Evolutionary conservation across 2,888 invertebrate species (phyloP).

Genomic region (Cataglyphis albicans): DNA sequence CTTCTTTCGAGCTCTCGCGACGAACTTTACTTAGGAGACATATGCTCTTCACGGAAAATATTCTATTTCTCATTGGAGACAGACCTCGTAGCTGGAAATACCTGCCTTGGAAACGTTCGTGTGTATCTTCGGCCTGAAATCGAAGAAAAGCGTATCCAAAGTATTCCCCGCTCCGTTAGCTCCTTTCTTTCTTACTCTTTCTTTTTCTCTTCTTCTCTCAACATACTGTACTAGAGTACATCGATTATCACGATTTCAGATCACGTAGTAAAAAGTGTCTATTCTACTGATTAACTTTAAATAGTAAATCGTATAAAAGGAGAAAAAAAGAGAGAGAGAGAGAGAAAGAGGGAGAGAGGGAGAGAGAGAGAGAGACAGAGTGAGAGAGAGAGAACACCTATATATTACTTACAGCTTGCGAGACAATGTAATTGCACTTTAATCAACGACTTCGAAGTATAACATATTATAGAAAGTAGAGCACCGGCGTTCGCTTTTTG

Average conservation of each 20-base stretch:
- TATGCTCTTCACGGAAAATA: constrained; percentile 36
- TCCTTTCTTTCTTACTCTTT: neutral
- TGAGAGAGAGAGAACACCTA: constrained; percentile 9
- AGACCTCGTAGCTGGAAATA: constrained; percentile 7
- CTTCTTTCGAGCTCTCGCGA: constrained; percentile 51
- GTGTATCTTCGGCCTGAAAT: constrained; percentile 26
- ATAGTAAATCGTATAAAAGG: constrained; percentile 49
- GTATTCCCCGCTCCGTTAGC: constrained; percentile 22
- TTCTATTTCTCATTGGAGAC: constrained; percentile 29
- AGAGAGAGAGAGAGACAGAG: neutral
- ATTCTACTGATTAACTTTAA: constrained; percentile 51
- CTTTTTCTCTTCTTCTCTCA: constrained; percentile 7
- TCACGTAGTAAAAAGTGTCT: constrained; percentile 45
- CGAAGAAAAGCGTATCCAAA: constrained; percentile 36
- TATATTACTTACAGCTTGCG: constrained; percentile 49
- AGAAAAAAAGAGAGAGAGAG: neutral
- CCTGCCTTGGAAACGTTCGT: constrained; percentile 44
- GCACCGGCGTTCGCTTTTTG: constrained; percentile 45
- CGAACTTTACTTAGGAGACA: constrained; percentile 56
- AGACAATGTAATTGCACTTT: constrained; percentile 51
- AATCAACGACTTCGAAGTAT: constrained; percentile 42
- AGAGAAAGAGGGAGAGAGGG: neutral
- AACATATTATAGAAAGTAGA: constrained; percentile 52
- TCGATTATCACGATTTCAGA: constrained; percentile 57
- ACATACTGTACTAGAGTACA: constrained; percentile 39